Evolutionary conservation across 2,888 invertebrate genomes (phyloP).

Genomic region (Euzetes globulus): DNA sequence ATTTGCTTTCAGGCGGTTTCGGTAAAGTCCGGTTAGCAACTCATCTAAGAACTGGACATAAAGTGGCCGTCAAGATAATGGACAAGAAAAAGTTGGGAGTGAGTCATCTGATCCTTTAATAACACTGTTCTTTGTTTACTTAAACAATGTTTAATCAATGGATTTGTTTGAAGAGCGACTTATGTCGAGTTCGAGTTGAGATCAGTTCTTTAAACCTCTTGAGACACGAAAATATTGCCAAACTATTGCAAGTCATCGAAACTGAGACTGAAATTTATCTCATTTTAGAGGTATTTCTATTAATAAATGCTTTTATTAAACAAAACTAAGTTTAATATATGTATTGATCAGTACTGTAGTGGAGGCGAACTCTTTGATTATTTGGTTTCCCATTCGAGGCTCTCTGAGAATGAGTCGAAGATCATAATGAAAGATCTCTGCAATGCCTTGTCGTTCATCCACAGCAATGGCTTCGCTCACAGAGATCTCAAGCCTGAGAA

Average conservation of each 20-base stretch:
- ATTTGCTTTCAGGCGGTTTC: conserved; percentile 59
- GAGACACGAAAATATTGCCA: conserved; percentile 65
- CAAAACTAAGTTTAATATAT: not conserved
- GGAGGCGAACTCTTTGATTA: conserved; percentile 78
- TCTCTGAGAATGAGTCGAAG: conserved; percentile 65
- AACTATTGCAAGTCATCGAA: conserved; percentile 69
- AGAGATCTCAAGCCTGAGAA: conserved; percentile 79
- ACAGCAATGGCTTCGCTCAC: conserved; percentile 66
- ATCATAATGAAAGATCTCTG: conserved; percentile 69
- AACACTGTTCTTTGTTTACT: not conserved
- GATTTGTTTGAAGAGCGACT: conserved; percentile 49
- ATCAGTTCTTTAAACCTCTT: conserved; percentile 64
- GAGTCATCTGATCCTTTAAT: conserved; percentile 48
- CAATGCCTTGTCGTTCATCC: conserved; percentile 68
- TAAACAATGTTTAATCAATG: not conserved
- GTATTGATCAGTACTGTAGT: conserved; percentile 57
- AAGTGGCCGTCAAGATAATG: conserved; percentile 75
- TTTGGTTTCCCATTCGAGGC: conserved; percentile 64
- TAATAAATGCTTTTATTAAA: not conserved
- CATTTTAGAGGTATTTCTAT: conserved; percentile 60
- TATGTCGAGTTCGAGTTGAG: conserved; percentile 63
- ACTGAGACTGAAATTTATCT: conserved; percentile 65
- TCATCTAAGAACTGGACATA: conserved; percentile 68
- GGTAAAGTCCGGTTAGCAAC: conserved; percentile 72
- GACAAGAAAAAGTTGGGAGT: conserved; percentile 62